Base-by-base conservation (phyloP, 2,113 vertebrate species). In the Falco punctatus region DNA sequence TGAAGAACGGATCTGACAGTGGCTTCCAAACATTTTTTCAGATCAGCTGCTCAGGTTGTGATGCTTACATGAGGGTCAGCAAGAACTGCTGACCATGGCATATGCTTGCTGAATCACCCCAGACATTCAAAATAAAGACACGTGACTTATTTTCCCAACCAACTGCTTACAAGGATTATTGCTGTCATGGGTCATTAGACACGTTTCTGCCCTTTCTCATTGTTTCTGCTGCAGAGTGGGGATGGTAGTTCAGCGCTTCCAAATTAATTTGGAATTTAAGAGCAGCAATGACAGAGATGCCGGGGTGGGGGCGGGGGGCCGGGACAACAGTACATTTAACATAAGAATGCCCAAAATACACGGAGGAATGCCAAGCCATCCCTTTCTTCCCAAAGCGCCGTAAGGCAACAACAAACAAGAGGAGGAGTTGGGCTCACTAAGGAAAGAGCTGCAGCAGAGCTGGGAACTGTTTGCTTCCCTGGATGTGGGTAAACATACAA, bases 171-270 rank as follows among this genome's bases (percentile, higher is more conserved):
- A 75, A 88, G 77, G 80, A 81, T 95, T 95, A 92, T 75, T 95
- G 73, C 92, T 87, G 96, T 89, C 78, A 92, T 23, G 86, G 79
- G 77, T 94, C 80, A 93, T 86, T 93, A 92, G 69, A 81, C 40
- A 71, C 1, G 10, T 75, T 81, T 55, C 85, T 93, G 79, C 70
- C 59, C 44, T 74, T 64, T 52, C 84, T 67, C 59, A 38, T 22
- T 78, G 59, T 88, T 94, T 88, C 61, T 86, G 61, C 57, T 52
- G 19, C n/a, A 24, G 58, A 88, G 46, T 4, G 16, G 13, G 21
- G 52, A 86, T 14, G 40, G n/a, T 42, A 81, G 26, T n/a, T 83
- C 38, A 74, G 42, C 21, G 49, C 15, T 94, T 58, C 20, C 35
- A 44, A 83, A 81, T 42, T 72, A 24, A 66, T 55, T 78, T 54